Conservation (phyloP, 2,797 vertebrate species). For the Ibycter americanus region DNA sequence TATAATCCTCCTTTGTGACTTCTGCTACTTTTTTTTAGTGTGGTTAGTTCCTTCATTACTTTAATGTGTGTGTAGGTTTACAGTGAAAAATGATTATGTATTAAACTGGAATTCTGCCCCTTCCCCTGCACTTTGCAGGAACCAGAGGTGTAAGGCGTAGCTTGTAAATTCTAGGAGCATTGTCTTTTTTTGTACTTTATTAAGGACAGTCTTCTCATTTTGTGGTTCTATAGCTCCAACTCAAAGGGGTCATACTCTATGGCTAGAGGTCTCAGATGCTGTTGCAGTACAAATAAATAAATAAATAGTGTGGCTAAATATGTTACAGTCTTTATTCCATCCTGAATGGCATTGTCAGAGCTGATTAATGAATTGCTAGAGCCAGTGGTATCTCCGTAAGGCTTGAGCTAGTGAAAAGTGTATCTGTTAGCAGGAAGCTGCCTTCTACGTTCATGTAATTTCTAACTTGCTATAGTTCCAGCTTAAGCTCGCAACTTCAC, state of each 20-base stretch:
- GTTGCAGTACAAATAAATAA: neutral
- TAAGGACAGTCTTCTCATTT: neutral
- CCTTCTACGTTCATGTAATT: neutral
- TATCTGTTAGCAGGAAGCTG: neutral
- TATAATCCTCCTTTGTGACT: neutral
- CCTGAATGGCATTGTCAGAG: neutral
- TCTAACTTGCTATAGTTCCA: neutral
- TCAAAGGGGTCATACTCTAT: neutral
- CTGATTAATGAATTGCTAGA: neutral
- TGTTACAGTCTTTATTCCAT: neutral
- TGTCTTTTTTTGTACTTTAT: neutral
- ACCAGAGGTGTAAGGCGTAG: neutral
- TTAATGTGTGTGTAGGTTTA: neutral
- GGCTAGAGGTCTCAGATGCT: neutral
- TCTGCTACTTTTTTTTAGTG: neutral
- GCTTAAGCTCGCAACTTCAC: neutral
- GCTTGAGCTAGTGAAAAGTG: neutral
- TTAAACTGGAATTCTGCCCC: neutral
- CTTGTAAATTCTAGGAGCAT: neutral
- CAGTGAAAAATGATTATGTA: neutral
- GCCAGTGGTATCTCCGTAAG: neutral
- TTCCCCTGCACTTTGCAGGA: neutral
- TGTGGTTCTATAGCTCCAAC: neutral
- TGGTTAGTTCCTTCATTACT: neutral
- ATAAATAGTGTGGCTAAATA: neutral